These are phyloP conservation scores for Ispidina lecontei DNA, from an alignment of 2,797 vertebrate species.

Conservation along the genomic window DNA sequence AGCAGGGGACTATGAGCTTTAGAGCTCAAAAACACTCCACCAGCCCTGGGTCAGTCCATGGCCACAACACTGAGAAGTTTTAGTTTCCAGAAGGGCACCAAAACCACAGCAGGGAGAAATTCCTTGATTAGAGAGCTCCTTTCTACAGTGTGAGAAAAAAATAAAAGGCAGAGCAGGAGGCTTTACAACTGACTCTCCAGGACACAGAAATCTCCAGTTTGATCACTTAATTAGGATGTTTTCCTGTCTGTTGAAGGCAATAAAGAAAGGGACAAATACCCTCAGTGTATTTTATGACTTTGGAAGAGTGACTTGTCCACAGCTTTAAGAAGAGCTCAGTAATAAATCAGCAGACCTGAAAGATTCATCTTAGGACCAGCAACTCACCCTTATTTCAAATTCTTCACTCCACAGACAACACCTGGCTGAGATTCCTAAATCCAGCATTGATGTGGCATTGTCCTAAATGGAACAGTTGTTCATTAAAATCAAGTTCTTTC, in stretches of 20 bases:
- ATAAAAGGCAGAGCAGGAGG: background rate
- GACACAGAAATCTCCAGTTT: background rate
- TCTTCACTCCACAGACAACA: background rate
- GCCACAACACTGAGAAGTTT: background rate
- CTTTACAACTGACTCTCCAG: background rate
- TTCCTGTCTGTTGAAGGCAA: constrained; percentile 8
- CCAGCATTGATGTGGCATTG: background rate
- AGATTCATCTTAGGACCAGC: background rate
- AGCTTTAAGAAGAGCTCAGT: background rate
- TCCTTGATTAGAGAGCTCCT: background rate
- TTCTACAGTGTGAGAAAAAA: background rate
- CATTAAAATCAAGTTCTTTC: constrained; percentile 52
- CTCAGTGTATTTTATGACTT: background rate
- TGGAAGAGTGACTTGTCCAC: background rate
- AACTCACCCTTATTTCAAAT: background rate
- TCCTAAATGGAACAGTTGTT: constrained; percentile 9
- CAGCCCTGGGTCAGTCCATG: background rate
- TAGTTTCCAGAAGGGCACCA: background rate
- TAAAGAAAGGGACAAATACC: background rate
- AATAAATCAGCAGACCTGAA: background rate
- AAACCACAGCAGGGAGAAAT: background rate
- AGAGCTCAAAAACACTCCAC: background rate
- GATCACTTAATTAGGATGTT: background rate
- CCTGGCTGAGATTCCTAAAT: background rate
- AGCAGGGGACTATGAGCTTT: background rate